These are phyloP conservation scores for Genyomyrus donnyi DNA, from an alignment of 2,113 vertebrate genomes.

Conservation along the genomic window DNA sequence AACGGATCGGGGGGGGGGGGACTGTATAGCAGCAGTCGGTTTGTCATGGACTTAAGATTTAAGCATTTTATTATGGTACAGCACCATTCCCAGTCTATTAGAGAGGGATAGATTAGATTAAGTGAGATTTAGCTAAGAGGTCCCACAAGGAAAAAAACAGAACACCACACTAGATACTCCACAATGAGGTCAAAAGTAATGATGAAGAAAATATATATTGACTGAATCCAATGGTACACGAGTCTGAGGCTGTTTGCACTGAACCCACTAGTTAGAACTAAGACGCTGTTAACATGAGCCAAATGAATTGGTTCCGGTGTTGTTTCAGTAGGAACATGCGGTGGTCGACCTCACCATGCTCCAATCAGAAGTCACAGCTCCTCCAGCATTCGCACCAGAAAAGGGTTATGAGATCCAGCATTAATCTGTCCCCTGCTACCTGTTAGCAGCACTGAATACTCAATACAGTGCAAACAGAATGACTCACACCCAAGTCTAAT, in stretches of 20 bases:
- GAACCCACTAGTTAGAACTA: neutral
- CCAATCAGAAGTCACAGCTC: neutral
- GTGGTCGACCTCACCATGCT: neutral
- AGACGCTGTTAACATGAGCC: neutral
- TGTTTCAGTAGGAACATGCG: neutral
- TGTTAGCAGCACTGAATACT: neutral
- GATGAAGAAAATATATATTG: constrained; percentile 32
- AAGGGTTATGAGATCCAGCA: neutral
- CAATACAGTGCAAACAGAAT: neutral
- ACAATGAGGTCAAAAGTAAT: constrained; percentile 52
- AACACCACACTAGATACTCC: constrained; percentile 50
- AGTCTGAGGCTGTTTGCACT: neutral
- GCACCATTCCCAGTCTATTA: constrained; percentile 53
- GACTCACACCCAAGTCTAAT: neutral
- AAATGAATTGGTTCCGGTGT: neutral
- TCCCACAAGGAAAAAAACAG: constrained; percentile 48
- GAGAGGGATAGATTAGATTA: constrained; percentile 61
- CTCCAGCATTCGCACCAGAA: neutral
- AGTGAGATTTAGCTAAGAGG: constrained; percentile 59
- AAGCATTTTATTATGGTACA: constrained; percentile 54
- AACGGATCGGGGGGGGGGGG: constrained; percentile 34
- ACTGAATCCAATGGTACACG: constrained; percentile 47
- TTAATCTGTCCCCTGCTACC: neutral
- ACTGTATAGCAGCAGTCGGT: constrained; percentile 38
- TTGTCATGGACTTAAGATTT: constrained; percentile 51